Conservation (phyloP, 2,113 vertebrate species). For the Columba livia region DNA sequence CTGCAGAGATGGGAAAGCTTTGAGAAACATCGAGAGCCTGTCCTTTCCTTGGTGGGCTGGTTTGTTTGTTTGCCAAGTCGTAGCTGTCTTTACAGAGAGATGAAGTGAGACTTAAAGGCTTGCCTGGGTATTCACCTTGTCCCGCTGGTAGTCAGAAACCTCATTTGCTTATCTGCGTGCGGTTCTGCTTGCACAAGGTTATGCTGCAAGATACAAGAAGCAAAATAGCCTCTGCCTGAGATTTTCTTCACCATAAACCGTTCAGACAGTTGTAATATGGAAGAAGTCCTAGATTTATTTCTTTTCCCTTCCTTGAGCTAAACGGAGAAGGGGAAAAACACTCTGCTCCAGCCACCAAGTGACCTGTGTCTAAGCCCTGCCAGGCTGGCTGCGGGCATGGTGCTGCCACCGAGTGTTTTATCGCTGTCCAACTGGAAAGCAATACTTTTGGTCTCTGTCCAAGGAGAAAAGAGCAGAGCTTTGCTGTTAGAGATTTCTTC, state of each 20-base stretch:
- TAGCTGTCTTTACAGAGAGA: not conserved
- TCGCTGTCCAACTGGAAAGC: conserved; percentile 36
- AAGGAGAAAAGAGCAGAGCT: conserved; percentile 30
- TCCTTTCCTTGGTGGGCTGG: not conserved
- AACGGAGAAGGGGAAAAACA: not conserved
- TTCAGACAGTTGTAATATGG: not conserved
- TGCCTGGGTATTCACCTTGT: not conserved
- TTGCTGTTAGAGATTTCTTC: not conserved
- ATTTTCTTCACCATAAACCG: not conserved
- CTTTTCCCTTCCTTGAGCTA: not conserved
- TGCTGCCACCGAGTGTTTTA: conserved; percentile 19
- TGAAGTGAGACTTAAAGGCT: not conserved
- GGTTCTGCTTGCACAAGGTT: not conserved
- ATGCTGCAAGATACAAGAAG: not conserved
- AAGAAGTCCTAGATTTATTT: not conserved
- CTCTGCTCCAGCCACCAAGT: not conserved
- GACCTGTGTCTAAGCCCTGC: not conserved
- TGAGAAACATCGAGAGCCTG: not conserved
- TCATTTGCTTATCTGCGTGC: not conserved
- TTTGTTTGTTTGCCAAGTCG: not conserved
- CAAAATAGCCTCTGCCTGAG: not conserved
- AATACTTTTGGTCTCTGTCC: not conserved
- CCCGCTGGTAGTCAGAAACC: not conserved
- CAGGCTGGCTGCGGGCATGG: conserved; percentile 29
- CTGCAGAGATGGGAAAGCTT: accelerated